phyloP scores from a whole-genome alignment of 1,140 invertebrate genomes.

The Dendrolimus punctatus region DNA sequence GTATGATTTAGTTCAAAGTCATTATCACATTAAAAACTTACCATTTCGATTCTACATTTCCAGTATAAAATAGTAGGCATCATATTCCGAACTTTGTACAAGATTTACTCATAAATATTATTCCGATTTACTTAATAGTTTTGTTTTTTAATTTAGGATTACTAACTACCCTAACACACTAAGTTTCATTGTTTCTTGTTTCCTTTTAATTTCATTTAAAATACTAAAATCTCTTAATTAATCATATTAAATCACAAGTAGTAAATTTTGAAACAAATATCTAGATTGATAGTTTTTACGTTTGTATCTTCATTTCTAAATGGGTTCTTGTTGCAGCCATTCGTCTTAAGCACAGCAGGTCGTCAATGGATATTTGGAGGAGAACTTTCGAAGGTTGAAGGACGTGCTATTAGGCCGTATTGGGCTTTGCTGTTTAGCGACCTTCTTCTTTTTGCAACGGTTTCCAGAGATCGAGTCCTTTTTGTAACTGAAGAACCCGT shows the following conservation, averaged over 20 bases:
- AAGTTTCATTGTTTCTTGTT: too few species aligned
- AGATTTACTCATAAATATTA: background rate
- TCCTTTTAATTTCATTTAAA: too few species aligned
- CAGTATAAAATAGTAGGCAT: too few species aligned
- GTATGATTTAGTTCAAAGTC: slow-evolving; percentile 34
- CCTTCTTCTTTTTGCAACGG: slow-evolving; percentile 86
- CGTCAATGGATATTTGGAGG: slow-evolving; percentile 92
- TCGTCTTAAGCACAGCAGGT: slow-evolving; percentile 84
- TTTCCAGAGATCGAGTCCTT: slow-evolving; percentile 86
- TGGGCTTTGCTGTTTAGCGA: slow-evolving; percentile 90
- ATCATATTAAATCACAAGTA: too few species aligned
- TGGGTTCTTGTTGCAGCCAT: slow-evolving; percentile 74
- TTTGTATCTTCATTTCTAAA: too few species aligned
- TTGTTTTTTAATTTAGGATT: too few species aligned
- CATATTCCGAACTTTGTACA: background rate
- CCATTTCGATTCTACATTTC: background rate
- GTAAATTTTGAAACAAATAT: too few species aligned
- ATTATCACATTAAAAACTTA: background rate
- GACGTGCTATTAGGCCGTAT: slow-evolving; percentile 83
- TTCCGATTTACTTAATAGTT: background rate
- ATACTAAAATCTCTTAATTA: too few species aligned
- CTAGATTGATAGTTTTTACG: too few species aligned
- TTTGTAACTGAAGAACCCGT: slow-evolving; percentile 91
- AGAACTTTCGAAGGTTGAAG: slow-evolving; percentile 85
- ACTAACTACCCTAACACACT: too few species aligned